Evolutionary conservation across 2,797 vertebrate species (phyloP), one percentile per base, ranked within the genome.

Genomic region (Lophura swinhoii): DNA sequence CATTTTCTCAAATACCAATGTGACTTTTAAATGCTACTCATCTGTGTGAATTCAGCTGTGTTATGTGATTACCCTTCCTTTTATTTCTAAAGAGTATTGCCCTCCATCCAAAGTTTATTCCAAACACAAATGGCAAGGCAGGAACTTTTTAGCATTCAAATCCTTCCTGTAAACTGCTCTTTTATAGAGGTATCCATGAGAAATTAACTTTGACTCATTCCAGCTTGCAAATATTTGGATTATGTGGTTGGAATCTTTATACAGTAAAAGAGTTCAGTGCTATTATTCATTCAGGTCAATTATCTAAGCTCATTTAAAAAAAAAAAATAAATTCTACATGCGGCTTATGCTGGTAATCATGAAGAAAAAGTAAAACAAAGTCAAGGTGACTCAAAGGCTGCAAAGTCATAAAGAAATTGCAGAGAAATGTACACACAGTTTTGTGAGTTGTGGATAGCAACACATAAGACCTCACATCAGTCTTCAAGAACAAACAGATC

Each of bases 121-220:
- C 31, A 79, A 93, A 76, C 10, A 51, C 9, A 48, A 37, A 0
- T 76, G 31, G 4, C 44, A 88, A 70, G 43, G 5, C 21, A 72
- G 9, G 16, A 63, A 6, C 14, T 13, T n/a, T 78, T 82, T 24
- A 48, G 18, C 33, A 26, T 76, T 84, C 37, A 64, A 18, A 94
- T 91, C 60, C 84, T 91, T 82, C 43, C 14, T 76, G 39, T 76
- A 84, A 91, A 79, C 46, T 90, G 26, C 6, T 7, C 12, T 87
- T 94, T 90, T 71, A 37, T 26, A 58, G 41, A 87, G 9, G 22
- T 64, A 48, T 76, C 28, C 0, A 4, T 48, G 39, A 82, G 84
- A 91, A 93, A 79, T 64, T 90, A 79, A 73, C 46, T 91, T 91
- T 71, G n/a, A 44, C 46, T 90, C 23, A 48, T 76, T n/a, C 60